Base-by-base conservation (phyloP, 2,888 invertebrate species). In the Carterocephalus palaemon region DNA sequence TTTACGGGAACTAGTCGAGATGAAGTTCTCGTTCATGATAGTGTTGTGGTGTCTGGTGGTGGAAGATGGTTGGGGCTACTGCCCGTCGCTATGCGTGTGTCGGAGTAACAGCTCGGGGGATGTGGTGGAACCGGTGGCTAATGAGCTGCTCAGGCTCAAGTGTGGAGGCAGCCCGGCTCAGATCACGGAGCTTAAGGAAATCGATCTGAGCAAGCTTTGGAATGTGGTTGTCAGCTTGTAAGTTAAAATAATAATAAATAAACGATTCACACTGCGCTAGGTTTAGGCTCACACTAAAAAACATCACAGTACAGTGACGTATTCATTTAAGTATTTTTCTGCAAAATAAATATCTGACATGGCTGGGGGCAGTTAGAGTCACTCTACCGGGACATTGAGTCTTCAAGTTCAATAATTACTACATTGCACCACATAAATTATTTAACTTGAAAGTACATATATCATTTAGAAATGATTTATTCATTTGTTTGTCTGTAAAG, bases 161-260 rank as follows among this genome's bases (percentile, higher is more conserved):
- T 92, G 92, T 66, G 90, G 90, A 2, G 90, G 90, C 40, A 77
- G 71, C 39, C 87, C 90, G 13, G 83, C 89, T 46, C 88, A 88
- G 51, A 88, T 92, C 48, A 84, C 85, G 15, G 89, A 89, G 60
- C 70, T 90, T 19, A 89, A 90, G 53, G 90, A 90, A 65, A 82
- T 92, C 54, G 89, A 92, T 66, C 70, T 92, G 46, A 87, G 88
- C 57, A 88, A 88, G 64, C 74, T 92, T 49, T 89, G 89, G 66
- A 81, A 81, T 51, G 89, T 90, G 63, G 87, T 92, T 52, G 84
- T 90, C 37, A 91, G 91, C 72, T 75, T 92, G 92, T 92, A 86
- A 90, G 91, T 89, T 47, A 10, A 10, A 17, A n/a, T 16, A n/a
- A 1, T 10, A 24, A 2, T 16, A 17, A 12, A 6, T 2, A 38